Conservation (phyloP, 2,113 vertebrate genomes). For the Callithrix jacchus region DNA sequence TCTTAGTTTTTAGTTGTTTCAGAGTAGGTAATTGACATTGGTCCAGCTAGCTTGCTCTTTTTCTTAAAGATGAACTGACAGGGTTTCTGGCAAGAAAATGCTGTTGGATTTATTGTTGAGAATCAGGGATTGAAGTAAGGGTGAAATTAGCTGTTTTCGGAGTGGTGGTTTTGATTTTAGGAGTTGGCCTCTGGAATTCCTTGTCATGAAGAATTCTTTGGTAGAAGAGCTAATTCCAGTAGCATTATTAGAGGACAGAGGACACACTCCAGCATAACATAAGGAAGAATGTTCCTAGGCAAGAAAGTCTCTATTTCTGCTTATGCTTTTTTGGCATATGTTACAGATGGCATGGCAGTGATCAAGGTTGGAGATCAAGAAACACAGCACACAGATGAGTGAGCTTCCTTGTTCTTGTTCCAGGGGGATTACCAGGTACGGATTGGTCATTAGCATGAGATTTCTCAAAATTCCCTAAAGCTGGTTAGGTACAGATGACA, state of each 20-base stretch:
- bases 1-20: background rate
- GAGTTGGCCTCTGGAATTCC: background rate
- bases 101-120: slow-evolving; percentile 7
- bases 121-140: background rate
- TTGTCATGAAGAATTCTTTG: background rate
- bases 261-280: background rate
- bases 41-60: background rate
- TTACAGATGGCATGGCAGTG: slow-evolving; percentile 67
- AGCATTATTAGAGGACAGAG: background rate
- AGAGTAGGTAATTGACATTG: background rate
- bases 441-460: slow-evolving; percentile 57
- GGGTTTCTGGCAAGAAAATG: background rate
- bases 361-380: slow-evolving; percentile 64
- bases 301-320: slow-evolving; percentile 62
- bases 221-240: background rate
- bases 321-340: slow-evolving; percentile 68
- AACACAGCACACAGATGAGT: slow-evolving; percentile 60
- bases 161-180: background rate
- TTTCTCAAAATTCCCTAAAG: slow-evolving; percentile 24
- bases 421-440: slow-evolving; percentile 58
- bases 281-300: slow-evolving; percentile 50
- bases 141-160: background rate
- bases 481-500: background rate
- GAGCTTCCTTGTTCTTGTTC: slow-evolving; percentile 69
- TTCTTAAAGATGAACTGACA: slow-evolving; percentile 12